Evolutionary conservation across 92 coral and sea anemone genomes (phyloP), one percentile per base, ranked within the genome.

Genomic region (Bergia puertoricense): DNA sequence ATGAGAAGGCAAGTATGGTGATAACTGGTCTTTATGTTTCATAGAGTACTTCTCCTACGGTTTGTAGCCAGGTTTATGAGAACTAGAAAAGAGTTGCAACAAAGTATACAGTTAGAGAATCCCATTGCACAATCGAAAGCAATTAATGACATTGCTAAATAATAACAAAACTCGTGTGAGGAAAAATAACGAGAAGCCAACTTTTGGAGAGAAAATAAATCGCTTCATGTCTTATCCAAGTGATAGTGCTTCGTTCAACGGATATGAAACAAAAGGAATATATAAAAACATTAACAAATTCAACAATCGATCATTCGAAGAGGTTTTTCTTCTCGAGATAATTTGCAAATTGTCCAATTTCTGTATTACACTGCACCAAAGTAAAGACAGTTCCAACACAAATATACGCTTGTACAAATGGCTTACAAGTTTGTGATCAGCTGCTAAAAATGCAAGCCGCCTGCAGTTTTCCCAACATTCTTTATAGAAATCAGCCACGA

Each of bases 391-490:
- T 54, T 54, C 16, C 10, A 11, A 54, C 16, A 54, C 18, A 54
- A 54, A 13, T 1, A 0, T 54, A 2, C 11, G 14, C 18, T 8
- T 54, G 59, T 54, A 54, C 59, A 54, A 54, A 2, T 18, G 16
- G 59, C 69, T 30, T 30, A 30, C 0, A 62, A 13, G 5, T 15
- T 62, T 62, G 69, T 16, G 30, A 18, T 62, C 23, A 62, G 30
- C 69, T 62, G 69, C 13, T 62, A 1, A 18, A 62, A 62, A 62
- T 62, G 69, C 30, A 62, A 62, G 69, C 23, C 69, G 20, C 2
- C 59, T 72, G 90, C 30, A 45, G 6, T 38, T 79, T 79, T 85
- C 74, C 81, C 38, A 85, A 23, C 41, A 88, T 66, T 54, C 11
- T 13, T 54, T 15, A 54, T 10, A 2, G 36, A 80, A 88, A 88